Conservation (phyloP, 2,797 vertebrate genomes). For the Novumbra hubbsi region DNA sequence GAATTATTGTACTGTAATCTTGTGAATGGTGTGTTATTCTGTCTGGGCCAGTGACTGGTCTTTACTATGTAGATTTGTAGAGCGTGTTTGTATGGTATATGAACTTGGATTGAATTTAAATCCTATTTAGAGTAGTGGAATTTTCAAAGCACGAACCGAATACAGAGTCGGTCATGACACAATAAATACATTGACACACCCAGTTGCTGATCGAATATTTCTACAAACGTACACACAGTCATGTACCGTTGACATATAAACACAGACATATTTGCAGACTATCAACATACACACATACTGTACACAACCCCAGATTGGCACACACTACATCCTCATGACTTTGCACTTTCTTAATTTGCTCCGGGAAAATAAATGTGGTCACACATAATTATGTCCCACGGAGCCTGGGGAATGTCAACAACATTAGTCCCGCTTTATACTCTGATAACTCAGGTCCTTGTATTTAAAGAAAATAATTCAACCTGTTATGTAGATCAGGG, state of each 20-base stretch:
- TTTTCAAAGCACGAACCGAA: neutral
- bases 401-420: constrained; percentile 1
- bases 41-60: neutral
- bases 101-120: constrained; percentile 2
- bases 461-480: too few relatives aligned
- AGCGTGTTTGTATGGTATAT: neutral
- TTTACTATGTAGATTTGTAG: neutral
- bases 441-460: constrained; percentile 40
- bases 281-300: neutral
- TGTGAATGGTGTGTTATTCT: neutral
- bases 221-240: too few relatives aligned
- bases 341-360: constrained; percentile 2
- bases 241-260: too few relatives aligned
- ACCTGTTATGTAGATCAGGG: too few relatives aligned
- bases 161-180: neutral
- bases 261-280: neutral
- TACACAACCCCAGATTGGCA: neutral
- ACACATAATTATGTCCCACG: constrained; percentile 8
- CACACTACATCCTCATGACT: neutral
- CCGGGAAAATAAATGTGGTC: constrained; percentile 24
- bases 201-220: too few relatives aligned
- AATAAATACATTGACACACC: too few relatives aligned
- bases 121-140: neutral
- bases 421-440: constrained; percentile 42
- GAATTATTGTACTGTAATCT: neutral